Evolutionary conservation across 2,113 vertebrate species (phyloP).

Genomic region (Albula goreensis): DNA sequence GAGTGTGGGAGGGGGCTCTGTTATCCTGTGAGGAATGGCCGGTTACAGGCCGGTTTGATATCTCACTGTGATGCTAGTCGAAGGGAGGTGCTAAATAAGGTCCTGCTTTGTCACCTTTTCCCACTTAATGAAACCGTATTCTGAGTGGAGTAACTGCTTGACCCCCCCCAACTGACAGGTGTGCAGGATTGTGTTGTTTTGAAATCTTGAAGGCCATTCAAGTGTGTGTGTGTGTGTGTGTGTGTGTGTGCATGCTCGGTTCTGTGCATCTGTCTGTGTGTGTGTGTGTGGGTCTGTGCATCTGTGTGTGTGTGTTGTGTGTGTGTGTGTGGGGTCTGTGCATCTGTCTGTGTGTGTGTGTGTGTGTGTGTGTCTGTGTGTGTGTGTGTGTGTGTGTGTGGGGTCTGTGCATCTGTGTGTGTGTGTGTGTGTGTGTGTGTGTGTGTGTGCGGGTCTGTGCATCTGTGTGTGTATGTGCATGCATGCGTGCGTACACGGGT

Average conservation of each 20-base stretch:
- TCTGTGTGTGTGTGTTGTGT: background rate
- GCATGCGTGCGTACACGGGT: constrained; percentile 1
- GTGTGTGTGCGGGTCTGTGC: background rate
- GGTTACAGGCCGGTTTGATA: too few species aligned
- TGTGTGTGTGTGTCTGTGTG: constrained; percentile 61
- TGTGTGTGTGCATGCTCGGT: background rate
- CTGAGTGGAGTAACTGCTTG: too few species aligned
- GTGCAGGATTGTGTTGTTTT: too few species aligned
- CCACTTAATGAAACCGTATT: too few species aligned
- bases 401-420: background rate
- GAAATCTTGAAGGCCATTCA: too few species aligned
- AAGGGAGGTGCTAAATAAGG: too few species aligned
- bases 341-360: constrained; percentile 52
- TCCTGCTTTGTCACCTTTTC: too few species aligned
- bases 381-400: constrained; percentile 19
- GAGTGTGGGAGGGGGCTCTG: too few species aligned
- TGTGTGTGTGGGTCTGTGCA: background rate
- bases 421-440: background rate
- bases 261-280: background rate
- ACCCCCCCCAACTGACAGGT: too few species aligned
- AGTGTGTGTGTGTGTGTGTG: background rate
- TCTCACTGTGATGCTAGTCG: too few species aligned
- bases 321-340: constrained; percentile 49
- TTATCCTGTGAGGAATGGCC: too few species aligned
- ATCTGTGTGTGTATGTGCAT: background rate